A percentile compares a stretch with the other conserved stretches of the same genome.
Conservation (phyloP, 2,888 invertebrate species). For the Meteorus cinctellus region DNA sequence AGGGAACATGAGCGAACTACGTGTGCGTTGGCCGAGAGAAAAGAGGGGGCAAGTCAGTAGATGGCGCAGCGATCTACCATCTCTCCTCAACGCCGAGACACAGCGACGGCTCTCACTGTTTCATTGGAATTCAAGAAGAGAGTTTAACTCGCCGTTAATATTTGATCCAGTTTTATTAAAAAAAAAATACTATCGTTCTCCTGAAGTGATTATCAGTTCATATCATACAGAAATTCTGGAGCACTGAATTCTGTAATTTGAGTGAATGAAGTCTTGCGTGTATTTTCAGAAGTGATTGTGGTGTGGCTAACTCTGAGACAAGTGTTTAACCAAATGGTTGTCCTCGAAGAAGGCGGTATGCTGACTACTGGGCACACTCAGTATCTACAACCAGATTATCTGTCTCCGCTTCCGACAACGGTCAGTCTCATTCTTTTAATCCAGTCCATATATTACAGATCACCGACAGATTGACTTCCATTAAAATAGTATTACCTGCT, state of each 20-base stretch:
- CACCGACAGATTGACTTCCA: neutral
- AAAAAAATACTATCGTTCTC: neutral
- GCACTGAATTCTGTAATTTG: neutral
- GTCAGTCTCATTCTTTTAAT: conserved; percentile 79
- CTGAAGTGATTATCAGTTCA: too few species aligned
- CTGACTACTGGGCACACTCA: conserved; percentile 92
- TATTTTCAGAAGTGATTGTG: conserved; percentile 46
- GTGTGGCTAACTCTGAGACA: conserved; percentile 38
- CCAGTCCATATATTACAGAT: too few species aligned
- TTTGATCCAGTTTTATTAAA: neutral
- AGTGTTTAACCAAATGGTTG: conserved; percentile 82
- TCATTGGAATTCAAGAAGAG: conserved; percentile 64
- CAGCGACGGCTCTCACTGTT: conserved; percentile 62
- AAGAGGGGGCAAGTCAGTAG: conserved; percentile 53
- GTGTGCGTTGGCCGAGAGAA: neutral
- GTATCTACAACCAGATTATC: conserved; percentile 96
- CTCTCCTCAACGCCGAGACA: conserved; percentile 51
- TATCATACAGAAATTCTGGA: too few species aligned
- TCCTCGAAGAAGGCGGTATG: conserved; percentile 93
- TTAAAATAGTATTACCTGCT: neutral
- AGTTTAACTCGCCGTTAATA: conserved; percentile 52
- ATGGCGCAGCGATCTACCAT: conserved; percentile 55
- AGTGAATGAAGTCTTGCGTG: conserved; percentile 5
- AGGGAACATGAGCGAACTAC: conserved; percentile 27
- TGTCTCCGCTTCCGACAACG: conserved; percentile 94